Conservation (phyloP, 2,113 vertebrate genomes). For the Parotia lawesii region DNA sequence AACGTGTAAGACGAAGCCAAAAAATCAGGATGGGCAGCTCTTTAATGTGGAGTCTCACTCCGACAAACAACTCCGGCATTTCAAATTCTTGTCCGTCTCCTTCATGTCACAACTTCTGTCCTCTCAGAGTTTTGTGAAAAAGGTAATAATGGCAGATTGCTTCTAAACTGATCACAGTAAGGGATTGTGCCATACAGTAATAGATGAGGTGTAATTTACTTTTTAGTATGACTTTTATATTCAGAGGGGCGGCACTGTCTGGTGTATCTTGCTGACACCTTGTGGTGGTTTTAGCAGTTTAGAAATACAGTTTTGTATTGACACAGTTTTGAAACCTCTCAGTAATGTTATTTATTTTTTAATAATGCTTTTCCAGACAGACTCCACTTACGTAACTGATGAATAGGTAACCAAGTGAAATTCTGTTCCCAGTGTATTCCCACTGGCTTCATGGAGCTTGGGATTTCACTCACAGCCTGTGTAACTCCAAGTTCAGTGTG, state of each 20-base stretch:
- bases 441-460: neutral
- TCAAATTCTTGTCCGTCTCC: constrained; percentile 88
- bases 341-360: neutral
- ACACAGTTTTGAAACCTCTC: neutral
- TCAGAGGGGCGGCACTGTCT: neutral
- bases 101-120: constrained; percentile 89
- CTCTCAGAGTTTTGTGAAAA: constrained; percentile 82
- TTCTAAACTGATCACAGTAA: neutral
- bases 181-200: neutral
- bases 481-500: neutral
- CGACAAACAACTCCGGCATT: constrained; percentile 90
- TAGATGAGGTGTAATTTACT: neutral
- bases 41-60: constrained; percentile 84
- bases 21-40: constrained; percentile 73
- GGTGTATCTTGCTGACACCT: neutral
- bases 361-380: neutral
- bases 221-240: neutral
- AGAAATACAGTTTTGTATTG: neutral
- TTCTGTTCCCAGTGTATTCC: neutral
- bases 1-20: constrained; percentile 31
- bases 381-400: neutral
- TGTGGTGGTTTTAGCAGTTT: neutral
- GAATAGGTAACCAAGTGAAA: neutral
- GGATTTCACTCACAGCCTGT: neutral
- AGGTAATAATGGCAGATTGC: constrained; percentile 72